These are phyloP conservation scores for Drosophila cyrtoloma DNA, from an alignment of 2,888 invertebrate species.

Conservation along the genomic window DNA sequence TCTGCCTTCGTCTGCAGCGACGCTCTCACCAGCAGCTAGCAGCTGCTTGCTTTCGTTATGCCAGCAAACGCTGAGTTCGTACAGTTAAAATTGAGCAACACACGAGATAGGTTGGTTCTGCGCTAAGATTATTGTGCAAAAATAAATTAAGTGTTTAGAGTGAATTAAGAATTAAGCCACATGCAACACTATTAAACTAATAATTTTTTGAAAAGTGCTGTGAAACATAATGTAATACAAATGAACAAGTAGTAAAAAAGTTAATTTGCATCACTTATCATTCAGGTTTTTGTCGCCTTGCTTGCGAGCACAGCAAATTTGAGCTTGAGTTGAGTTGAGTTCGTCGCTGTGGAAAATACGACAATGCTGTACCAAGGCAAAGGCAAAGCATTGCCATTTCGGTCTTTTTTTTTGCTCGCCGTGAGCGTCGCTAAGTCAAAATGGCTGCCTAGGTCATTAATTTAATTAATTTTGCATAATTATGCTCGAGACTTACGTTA, in stretches of 20 bases:
- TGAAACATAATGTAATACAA: constrained; percentile 4
- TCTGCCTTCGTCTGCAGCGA: constrained; percentile 21
- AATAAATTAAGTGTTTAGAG: constrained; percentile 5
- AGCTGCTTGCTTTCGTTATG: constrained; percentile 57
- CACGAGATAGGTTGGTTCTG: constrained; percentile 76
- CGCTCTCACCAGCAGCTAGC: constrained; percentile 33
- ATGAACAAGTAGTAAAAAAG: neutral
- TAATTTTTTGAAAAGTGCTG: constrained; percentile 31
- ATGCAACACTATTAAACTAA: neutral
- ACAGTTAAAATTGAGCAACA: constrained; percentile 80
- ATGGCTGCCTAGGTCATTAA: constrained; percentile 54
- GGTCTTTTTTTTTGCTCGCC: constrained; percentile 36
- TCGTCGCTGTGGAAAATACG: constrained; percentile 32
- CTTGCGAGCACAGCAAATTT: constrained; percentile 19
- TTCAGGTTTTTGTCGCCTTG: constrained; percentile 7
- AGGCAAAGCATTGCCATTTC: constrained; percentile 64
- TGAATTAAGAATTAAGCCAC: constrained; percentile 18
- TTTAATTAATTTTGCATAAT: constrained; percentile 47
- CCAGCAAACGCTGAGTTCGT: constrained; percentile 52
- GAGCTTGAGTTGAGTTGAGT: constrained; percentile 8
- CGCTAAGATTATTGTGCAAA: constrained; percentile 28
- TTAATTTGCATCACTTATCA: constrained; percentile 23
- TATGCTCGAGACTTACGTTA: constrained; percentile 17
- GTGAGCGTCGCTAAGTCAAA: constrained; percentile 52
- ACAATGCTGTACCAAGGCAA: constrained; percentile 57